Evolutionary conservation across 2,797 vertebrate genomes (phyloP), one percentile per base, ranked within the genome.

Genomic region (Ficedula albicollis): DNA sequence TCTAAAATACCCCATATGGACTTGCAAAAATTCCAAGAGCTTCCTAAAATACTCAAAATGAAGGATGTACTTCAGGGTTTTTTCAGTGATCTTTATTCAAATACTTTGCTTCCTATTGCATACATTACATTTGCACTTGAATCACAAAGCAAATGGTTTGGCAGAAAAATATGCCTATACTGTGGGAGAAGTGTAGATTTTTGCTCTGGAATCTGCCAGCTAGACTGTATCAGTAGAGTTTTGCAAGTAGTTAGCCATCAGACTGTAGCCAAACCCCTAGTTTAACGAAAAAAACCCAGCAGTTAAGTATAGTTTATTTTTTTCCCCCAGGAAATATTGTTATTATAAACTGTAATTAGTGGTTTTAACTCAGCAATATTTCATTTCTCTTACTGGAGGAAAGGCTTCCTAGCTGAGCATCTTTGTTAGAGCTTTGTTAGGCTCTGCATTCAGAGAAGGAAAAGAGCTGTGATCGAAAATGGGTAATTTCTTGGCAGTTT

Each of bases 341-440:
- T 96, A 94, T 94, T 96, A 92, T 95, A 96, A 98, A 95, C 93
- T 96, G 56, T 95, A 97, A 98, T 97, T 96, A 97, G 90, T 95
- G 93, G 87, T 88, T 97, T 97, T 83, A 96, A 95, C 92, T 86
- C 68, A 55, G 77, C 70, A 91, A 91, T 90, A 92, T 86, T 87
- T 94, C 70, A 64, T 96, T 96, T 70, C n/a, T 69, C 68, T 90
- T 73, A 51, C 82, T 94, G 87, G 56, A 95, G 79, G 69, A 96
- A 95, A 92, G 51, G 79, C 44, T 86, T 81, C 36, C 90, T 88
- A 88, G 69, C 94, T 77, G 90, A 96, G 95, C 69, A 88, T 94
- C 92, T 97, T 97, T 97, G 94, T 96, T 90, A 63, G 84, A 95
- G 38, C 76, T 56, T 56, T 91, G 79, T 95, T 90, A 95, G 39